These are phyloP conservation scores for Sarcophaga subvicina DNA, from an alignment of 2,888 invertebrate genomes.

Conservation along the genomic window DNA sequence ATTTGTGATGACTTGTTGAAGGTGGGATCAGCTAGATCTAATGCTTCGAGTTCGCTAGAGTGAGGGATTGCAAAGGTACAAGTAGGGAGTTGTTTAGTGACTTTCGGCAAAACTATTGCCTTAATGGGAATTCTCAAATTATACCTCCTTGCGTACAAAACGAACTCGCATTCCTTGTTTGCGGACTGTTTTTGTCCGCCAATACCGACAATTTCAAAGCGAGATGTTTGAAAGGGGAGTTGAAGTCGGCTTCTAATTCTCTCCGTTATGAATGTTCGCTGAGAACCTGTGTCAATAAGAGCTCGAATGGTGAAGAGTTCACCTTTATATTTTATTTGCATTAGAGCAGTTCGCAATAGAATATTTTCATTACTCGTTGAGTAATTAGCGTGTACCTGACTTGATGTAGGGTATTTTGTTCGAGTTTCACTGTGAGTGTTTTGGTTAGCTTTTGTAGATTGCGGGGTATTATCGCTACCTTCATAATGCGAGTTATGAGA, in stretches of 20 bases:
- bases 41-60: not conserved
- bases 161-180: slow-evolving; percentile 1
- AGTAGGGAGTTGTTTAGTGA: slow-evolving; percentile 19
- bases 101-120: slow-evolving; percentile 39
- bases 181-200: slow-evolving; percentile 18
- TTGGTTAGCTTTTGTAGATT: no score
- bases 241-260: not conserved
- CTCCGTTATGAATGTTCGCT: not conserved
- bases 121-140: not conserved
- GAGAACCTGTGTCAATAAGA: not conserved
- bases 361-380: not conserved
- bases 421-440: not conserved
- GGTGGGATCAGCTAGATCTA: slow-evolving; percentile 29
- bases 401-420: not conserved
- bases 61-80: not conserved
- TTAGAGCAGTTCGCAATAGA: not conserved
- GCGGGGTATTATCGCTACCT: not conserved
- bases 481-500: no score
- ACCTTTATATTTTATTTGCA: not conserved
- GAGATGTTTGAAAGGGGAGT: not conserved
- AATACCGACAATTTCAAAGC: not conserved
- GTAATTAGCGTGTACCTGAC: not conserved
- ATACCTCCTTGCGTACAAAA: not conserved
- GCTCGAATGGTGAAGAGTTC: not conserved
- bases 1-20: slow-evolving; percentile 3